phyloP scores from a whole-genome alignment of 2,113 vertebrate genomes.

The Nycticorax nycticorax region DNA sequence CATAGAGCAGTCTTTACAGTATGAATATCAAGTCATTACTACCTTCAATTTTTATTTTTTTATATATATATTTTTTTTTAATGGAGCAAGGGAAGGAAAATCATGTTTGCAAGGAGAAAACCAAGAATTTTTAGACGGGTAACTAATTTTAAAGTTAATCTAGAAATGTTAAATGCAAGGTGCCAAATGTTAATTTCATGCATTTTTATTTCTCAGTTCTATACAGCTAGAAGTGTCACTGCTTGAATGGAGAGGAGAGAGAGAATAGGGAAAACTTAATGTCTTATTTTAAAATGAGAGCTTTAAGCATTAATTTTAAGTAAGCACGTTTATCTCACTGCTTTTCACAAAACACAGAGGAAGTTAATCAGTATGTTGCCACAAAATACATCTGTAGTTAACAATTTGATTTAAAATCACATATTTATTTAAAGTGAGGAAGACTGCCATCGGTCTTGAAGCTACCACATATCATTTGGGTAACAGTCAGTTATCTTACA shows the following conservation, averaged over 20 bases:
- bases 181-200: neutral
- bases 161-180: neutral
- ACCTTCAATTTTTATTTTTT: neutral
- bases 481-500: constrained; percentile 54
- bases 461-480: constrained; percentile 16
- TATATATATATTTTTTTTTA: neutral
- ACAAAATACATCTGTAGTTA: neutral
- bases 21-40: neutral
- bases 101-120: neutral
- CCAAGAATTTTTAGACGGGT: neutral
- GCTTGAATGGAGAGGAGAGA: neutral
- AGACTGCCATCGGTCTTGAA: neutral
- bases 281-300: neutral
- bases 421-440: neutral
- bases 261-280: neutral
- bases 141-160: neutral
- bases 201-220: neutral
- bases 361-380: neutral
- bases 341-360: neutral
- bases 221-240: neutral
- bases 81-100: neutral
- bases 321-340: neutral
- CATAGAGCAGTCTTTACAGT: neutral
- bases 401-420: neutral
- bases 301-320: neutral